These are phyloP conservation scores for Iguana delicatissima DNA, from an alignment of 2,797 vertebrate genomes.

Conservation along the genomic window DNA sequence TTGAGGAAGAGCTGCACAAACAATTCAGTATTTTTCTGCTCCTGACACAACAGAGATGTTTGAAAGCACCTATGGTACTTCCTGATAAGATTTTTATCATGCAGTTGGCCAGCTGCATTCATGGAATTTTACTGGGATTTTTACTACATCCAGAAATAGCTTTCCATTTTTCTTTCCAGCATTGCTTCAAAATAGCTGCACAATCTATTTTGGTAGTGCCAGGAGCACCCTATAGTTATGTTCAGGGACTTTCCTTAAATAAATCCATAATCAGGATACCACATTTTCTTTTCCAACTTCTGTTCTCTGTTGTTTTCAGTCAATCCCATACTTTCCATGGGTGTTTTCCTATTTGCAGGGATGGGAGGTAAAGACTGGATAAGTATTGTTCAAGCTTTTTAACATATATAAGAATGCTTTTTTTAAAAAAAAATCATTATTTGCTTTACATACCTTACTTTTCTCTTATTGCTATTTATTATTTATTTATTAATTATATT, in stretches of 20 bases:
- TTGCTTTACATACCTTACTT: too few relatives aligned
- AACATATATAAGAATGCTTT: too few relatives aligned
- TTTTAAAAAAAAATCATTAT: too few relatives aligned
- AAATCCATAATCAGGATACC: neutral
- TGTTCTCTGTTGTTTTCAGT: too few relatives aligned
- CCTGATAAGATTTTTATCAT: neutral
- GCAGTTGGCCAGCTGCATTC: neutral
- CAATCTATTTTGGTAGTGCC: neutral
- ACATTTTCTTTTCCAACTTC: too few relatives aligned
- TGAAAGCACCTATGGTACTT: neutral
- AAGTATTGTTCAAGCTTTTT: too few relatives aligned
- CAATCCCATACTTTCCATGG: neutral
- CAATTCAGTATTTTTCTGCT: neutral
- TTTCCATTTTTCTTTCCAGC: too few relatives aligned
- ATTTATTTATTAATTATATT: too few relatives aligned
- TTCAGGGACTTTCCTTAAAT: neutral
- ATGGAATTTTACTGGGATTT: neutral
- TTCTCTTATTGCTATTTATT: too few relatives aligned
- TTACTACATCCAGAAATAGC: too few relatives aligned
- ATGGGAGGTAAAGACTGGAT: too few relatives aligned
- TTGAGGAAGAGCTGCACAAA: neutral
- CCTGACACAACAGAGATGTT: neutral
- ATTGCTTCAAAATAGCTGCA: neutral
- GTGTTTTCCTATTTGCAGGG: neutral
- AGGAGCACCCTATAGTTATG: neutral